These are phyloP conservation scores for Neodiprion virginianus DNA, from an alignment of 1,140 invertebrate genomes.

Conservation along the genomic window DNA sequence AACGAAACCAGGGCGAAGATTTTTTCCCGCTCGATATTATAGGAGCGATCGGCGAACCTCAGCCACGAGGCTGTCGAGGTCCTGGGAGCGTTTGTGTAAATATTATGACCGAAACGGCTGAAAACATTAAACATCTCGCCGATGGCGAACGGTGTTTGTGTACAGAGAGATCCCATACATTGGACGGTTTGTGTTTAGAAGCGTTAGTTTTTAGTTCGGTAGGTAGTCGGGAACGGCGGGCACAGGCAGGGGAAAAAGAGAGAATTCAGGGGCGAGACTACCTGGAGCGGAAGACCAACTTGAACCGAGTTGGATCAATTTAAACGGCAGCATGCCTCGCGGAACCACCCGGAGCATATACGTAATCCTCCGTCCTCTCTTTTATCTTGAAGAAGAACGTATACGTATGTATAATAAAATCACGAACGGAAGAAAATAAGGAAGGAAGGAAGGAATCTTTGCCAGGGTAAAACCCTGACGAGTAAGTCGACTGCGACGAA, in stretches of 20 bases:
- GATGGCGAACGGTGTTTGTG: conserved; percentile 39
- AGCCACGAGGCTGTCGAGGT: conserved; percentile 28
- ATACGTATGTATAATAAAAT: too few species aligned
- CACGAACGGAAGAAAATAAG: too few species aligned
- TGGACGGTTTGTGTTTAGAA: neutral
- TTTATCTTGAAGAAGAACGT: too few species aligned
- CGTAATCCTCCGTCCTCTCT: too few species aligned
- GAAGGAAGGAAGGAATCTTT: too few species aligned
- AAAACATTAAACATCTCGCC: conserved; percentile 50
- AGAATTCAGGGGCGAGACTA: conserved; percentile 32
- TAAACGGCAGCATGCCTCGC: conserved; percentile 42
- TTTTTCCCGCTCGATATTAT: too few species aligned
- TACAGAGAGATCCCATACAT: conserved; percentile 26
- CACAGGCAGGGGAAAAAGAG: conserved; percentile 5
- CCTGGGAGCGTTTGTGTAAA: conserved; percentile 37
- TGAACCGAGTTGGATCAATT: conserved; percentile 57
- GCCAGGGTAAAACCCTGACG: too few species aligned
- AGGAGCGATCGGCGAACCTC: conserved; percentile 19
- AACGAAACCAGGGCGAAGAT: too few species aligned
- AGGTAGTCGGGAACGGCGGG: conserved; percentile 9
- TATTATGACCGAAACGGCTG: conserved; percentile 49
- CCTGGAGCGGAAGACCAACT: conserved; percentile 45
- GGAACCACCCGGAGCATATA: too few species aligned
- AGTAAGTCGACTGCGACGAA: neutral
- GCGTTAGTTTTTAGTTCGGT: neutral